Conservation (phyloP, 2,113 vertebrate species). For the Microtus montanus region DNA sequence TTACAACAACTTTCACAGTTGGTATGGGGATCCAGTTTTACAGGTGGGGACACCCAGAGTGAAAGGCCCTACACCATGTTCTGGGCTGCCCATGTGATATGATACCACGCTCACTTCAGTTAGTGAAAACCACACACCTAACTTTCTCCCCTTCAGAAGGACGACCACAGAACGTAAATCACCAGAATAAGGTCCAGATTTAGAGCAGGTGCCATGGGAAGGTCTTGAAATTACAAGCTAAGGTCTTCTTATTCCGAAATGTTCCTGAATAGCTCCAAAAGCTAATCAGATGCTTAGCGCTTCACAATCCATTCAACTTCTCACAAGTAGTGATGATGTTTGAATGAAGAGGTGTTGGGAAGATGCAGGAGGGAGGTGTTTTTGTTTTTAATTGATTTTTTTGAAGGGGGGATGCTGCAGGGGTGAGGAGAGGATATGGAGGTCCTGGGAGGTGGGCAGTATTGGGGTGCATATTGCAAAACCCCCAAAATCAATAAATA, state of each 20-base stretch:
- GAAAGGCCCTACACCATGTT: neutral
- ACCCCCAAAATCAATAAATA: neutral
- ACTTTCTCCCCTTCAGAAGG: conserved; percentile 24
- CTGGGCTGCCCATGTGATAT: neutral
- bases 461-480: neutral
- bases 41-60: neutral
- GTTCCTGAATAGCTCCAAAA: conserved; percentile 46
- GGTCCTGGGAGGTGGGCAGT: neutral
- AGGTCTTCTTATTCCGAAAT: conserved; percentile 35
- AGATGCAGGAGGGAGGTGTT: neutral
- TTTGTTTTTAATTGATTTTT: neutral
- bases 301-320: conserved; percentile 33
- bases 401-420: neutral
- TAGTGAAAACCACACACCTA: neutral
- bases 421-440: neutral
- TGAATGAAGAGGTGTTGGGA: neutral
- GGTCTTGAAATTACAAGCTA: conserved; percentile 22
- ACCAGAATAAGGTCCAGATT: conserved; percentile 32
- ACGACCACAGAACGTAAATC: conserved; percentile 30
- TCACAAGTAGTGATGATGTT: conserved; percentile 26
- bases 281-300: conserved; percentile 12
- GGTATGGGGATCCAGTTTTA: neutral
- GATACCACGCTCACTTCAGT: neutral
- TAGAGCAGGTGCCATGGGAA: neutral
- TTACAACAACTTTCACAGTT: neutral